Percentiles rank a stretch among this genome's conserved stretches.
phyloP scores from a whole-genome alignment of 2,113 vertebrate genomes.

The Dissostichus mawsoni region DNA sequence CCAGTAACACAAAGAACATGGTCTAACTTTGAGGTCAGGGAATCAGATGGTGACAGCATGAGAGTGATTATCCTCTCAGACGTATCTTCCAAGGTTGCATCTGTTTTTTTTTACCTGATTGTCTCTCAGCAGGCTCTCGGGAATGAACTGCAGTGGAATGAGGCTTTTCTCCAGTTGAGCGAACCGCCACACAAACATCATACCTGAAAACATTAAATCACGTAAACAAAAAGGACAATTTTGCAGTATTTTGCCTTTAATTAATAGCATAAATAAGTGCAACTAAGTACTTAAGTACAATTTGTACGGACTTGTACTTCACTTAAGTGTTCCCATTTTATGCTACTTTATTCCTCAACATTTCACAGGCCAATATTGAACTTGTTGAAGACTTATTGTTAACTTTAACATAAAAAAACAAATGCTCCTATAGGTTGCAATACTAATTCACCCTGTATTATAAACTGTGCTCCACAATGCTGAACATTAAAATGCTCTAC shows the following conservation, averaged over 20 bases:
- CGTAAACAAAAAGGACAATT: neutral
- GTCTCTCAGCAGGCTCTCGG: neutral
- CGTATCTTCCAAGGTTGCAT: slow-evolving; percentile 19
- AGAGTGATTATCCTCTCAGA: neutral
- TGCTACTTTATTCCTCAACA: neutral
- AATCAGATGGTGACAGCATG: neutral
- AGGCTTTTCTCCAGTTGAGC: neutral
- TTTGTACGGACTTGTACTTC: neutral
- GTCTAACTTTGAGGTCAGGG: neutral
- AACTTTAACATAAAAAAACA: neutral
- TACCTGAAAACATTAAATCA: slow-evolving; percentile 38
- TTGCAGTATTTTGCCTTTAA: neutral
- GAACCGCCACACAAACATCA: neutral
- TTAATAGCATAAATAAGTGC: neutral
- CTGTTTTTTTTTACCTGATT: slow-evolving; percentile 42
- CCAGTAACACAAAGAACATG: slow-evolving; percentile 43
- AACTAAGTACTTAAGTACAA: neutral
- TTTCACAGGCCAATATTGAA: neutral
- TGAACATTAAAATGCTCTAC: neutral
- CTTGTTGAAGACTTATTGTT: neutral
- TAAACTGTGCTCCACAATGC: neutral
- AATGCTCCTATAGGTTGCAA: neutral
- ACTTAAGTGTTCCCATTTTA: neutral
- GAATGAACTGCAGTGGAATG: neutral
- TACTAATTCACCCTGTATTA: neutral